Percentiles rank a stretch among this genome's conserved stretches.
Evolutionary conservation across 2,113 vertebrate genomes (phyloP).

Genomic region (Penelope pileata): DNA sequence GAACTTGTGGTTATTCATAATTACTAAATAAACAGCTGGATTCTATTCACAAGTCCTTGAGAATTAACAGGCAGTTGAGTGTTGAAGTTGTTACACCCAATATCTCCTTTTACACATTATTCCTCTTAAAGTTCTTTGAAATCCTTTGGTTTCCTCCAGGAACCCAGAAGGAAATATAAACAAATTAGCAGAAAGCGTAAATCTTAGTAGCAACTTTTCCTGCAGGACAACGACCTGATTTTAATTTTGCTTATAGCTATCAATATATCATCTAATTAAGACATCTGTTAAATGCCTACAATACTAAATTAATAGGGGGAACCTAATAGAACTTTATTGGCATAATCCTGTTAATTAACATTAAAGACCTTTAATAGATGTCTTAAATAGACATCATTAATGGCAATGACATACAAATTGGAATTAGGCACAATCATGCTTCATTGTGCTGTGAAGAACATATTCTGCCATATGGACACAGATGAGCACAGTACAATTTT

Average conservation of each 20-base stretch:
- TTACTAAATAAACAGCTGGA: background rate
- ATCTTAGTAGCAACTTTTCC: conserved; percentile 34
- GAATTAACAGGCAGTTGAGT: background rate
- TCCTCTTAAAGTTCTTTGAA: background rate
- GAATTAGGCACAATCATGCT: conserved; percentile 66
- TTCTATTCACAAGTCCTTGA: background rate
- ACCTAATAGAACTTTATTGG: conserved; percentile 73
- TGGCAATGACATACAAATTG: conserved; percentile 67
- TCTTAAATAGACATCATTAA: conserved; percentile 74
- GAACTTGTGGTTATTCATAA: background rate
- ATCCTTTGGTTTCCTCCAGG: background rate
- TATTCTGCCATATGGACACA: background rate
- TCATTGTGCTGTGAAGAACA: conserved; percentile 71
- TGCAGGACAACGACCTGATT: conserved; percentile 59
- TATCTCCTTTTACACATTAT: background rate
- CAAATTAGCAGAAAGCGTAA: conserved; percentile 18
- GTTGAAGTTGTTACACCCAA: background rate
- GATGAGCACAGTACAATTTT: background rate
- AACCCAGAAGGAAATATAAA: conserved; percentile 28
- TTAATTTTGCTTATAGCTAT: conserved; percentile 68
- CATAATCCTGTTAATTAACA: conserved; percentile 79
- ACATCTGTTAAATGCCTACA: conserved; percentile 78
- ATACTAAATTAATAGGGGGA: conserved; percentile 77
- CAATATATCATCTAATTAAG: conserved; percentile 75
- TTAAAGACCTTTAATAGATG: conserved; percentile 69